Percentiles rank a stretch among this genome's conserved stretches.
Evolutionary conservation across 2,888 invertebrate genomes (phyloP).

Genomic region (Papilio elwesi): DNA sequence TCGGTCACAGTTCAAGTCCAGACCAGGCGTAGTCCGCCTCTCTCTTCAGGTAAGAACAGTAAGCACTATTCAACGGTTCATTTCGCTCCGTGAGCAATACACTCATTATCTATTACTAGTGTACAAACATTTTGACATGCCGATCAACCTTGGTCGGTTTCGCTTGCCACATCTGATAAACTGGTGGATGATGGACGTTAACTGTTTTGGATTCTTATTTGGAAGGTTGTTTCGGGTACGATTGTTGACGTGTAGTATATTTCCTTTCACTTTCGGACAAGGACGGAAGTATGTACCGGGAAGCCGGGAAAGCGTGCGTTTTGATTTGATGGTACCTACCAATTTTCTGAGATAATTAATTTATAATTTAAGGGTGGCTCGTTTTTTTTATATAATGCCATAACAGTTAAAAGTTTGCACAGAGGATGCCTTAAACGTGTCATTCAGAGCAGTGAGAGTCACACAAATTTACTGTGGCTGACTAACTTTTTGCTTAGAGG

Average conservation of each 20-base stretch:
- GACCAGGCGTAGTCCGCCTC: neutral
- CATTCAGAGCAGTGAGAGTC: too few species aligned
- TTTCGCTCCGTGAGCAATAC: conserved; percentile 29
- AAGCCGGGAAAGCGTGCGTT: too few species aligned
- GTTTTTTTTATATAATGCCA: too few species aligned
- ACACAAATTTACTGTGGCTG: too few species aligned
- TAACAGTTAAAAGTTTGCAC: too few species aligned
- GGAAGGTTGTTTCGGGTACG: neutral
- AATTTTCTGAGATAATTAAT: too few species aligned
- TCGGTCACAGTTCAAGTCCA: conserved; percentile 45
- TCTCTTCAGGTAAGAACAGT: conserved; percentile 24
- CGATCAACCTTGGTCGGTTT: conserved; percentile 19
- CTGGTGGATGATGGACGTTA: conserved; percentile 11
- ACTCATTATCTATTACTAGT: conserved; percentile 28
- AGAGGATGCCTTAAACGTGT: too few species aligned
- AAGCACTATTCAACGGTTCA: conserved; percentile 3
- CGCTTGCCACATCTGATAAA: conserved; percentile 5
- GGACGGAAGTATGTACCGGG: too few species aligned
- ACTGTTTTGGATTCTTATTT: neutral
- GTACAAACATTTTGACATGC: conserved; percentile 39
- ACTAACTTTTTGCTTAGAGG: too few species aligned
- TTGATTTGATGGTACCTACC: too few species aligned
- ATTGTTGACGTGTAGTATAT: neutral
- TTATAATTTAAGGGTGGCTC: too few species aligned
- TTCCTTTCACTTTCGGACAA: too few species aligned